These are phyloP conservation scores for Pelecanus crispus DNA, from an alignment of 2,113 vertebrate genomes.

Conservation along the genomic window DNA sequence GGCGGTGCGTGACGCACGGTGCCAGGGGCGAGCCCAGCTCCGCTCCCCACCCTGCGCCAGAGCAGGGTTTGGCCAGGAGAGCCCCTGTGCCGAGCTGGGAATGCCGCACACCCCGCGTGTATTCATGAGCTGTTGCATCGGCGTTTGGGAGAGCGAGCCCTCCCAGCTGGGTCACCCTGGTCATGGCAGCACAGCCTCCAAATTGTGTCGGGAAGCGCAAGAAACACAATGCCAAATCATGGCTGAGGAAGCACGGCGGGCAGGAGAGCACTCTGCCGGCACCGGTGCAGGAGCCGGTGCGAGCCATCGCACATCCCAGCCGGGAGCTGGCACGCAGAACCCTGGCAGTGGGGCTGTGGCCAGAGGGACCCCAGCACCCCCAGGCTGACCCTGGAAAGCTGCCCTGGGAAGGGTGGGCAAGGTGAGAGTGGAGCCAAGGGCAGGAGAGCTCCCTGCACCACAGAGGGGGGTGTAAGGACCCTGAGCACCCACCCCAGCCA, in stretches of 20 bases:
- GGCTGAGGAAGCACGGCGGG: rapidly evolving
- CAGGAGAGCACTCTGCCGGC: rapidly evolving
- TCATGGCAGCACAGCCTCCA: rapidly evolving
- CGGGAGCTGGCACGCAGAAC: neutral
- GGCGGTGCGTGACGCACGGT: neutral
- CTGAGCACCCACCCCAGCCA: neutral
- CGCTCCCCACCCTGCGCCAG: neutral
- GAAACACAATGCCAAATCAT: rapidly evolving
- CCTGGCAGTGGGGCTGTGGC: rapidly evolving
- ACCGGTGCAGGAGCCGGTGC: neutral
- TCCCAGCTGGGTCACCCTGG: neutral
- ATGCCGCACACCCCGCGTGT: rapidly evolving
- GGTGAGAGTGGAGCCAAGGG: neutral
- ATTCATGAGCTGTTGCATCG: rapidly evolving
- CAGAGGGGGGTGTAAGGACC: rapidly evolving
- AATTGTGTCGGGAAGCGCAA: rapidly evolving
- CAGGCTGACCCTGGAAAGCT: neutral
- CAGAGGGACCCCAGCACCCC: too few species aligned
- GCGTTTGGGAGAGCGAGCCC: neutral
- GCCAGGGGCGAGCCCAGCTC: neutral
- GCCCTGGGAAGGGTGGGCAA: neutral
- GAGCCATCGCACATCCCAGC: neutral
- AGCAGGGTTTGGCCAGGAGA: neutral
- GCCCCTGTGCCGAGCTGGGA: neutral
- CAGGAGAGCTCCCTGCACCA: neutral